Base-by-base conservation (phyloP, 2,113 vertebrate species). In the Agelaius phoeniceus region DNA sequence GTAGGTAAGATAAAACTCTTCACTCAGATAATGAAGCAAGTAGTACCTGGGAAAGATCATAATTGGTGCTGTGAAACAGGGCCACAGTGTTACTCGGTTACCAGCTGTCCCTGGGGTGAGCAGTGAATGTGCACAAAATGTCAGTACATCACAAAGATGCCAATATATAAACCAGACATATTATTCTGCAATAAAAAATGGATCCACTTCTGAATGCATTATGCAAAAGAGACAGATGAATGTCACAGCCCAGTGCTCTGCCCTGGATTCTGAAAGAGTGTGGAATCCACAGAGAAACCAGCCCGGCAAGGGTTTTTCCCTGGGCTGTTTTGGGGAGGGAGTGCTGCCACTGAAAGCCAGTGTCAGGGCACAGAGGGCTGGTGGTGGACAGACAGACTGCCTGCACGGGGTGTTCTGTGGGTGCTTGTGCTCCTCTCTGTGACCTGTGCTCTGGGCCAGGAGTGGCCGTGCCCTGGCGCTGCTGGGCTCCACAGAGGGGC, bases 141-240 rank as follows among this genome's bases (percentile, higher is more conserved):
- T 62, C 69, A 51, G 65, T n/a, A 27, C 49, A 54, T 77, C 78
- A 88, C 30, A 72, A 75, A 87, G 79, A 33, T 67, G 68, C 33
- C 65, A 57, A 41, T 57, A 10, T 67, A 67, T 65, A 81, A 91
- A 57, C 61, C 24, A 52, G 82, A 48, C 75, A 16, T 66, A 20
- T 86, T 88, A 59, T 85, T 71, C 91, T 39, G 39, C 79, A 86
- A 68, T 80, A 57, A 88, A 91, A 94, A 92, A 61, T 74, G 77
- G 89, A 91, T 74, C 51, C 19, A 3, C 43, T 85, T 44, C 51
- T 88, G 77, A 94, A 95, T 76, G 69, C 68, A 72, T 95, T 85
- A 67, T 86, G 90, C 87, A 90, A 58, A 94, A 67, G 41, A 84
- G 89, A 49, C 62, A 37, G 66, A 75, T 35, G 66, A 55, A 30